These are phyloP conservation scores for Saxicola maurus DNA, from an alignment of 2,797 vertebrate genomes.

Conservation along the genomic window DNA sequence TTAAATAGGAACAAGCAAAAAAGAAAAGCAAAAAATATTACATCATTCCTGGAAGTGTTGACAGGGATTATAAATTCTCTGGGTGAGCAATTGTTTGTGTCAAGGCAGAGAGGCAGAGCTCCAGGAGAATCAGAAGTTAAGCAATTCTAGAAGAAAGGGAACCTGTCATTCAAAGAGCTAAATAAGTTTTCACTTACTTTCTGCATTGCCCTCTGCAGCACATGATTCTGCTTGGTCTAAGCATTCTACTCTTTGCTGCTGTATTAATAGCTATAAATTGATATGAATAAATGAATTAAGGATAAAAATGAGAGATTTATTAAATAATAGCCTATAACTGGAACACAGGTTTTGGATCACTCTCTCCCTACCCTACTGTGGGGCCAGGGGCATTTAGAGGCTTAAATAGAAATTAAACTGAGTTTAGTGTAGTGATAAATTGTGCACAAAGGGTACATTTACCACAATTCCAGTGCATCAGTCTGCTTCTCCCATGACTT, in stretches of 20 bases:
- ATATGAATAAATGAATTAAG: neutral
- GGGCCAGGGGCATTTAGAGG: neutral
- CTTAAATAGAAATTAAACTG: neutral
- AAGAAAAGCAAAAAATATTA: neutral
- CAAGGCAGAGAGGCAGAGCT: neutral
- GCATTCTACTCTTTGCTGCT: neutral
- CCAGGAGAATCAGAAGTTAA: neutral
- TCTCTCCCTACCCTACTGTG: neutral
- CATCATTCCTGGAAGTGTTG: neutral
- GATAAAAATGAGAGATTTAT: neutral
- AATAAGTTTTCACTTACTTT: neutral
- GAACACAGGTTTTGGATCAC: neutral
- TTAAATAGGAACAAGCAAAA: neutral
- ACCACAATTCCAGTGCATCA: neutral
- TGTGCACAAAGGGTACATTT: fast-evolving
- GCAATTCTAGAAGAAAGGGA: neutral
- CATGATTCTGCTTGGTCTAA: neutral
- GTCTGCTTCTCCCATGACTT: neutral
- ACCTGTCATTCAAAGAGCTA: neutral
- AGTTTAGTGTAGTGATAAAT: neutral
- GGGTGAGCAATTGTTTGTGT: neutral
- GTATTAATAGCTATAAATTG: neutral
- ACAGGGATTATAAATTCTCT: neutral
- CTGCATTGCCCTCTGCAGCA: neutral
- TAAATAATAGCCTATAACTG: neutral